Conservation (phyloP, 1,140 invertebrate species). For the Drosophila albomicans region DNA sequence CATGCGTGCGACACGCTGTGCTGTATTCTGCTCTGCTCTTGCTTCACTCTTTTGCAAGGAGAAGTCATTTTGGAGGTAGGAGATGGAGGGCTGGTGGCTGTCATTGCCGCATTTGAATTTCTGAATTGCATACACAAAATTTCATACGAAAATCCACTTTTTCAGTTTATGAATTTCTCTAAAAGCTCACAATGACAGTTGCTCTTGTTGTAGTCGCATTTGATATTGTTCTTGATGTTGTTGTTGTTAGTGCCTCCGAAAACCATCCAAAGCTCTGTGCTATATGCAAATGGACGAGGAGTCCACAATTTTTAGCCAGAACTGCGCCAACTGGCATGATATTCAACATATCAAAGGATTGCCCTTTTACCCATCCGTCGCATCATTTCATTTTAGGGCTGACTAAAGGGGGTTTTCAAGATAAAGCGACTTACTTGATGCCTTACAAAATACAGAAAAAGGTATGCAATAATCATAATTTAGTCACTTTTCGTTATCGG, state of each 20-base stretch:
- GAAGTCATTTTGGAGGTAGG: slow-evolving; percentile 2
- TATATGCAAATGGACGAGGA: slow-evolving; percentile 67
- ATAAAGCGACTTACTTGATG: slow-evolving; percentile 21
- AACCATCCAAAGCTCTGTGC: slow-evolving; percentile 27
- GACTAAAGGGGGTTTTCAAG: slow-evolving; percentile 18
- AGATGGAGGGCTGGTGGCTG: slow-evolving; percentile 41
- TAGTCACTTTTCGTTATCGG: too few species aligned
- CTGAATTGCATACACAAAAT: slow-evolving; percentile 77
- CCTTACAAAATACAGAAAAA: too few species aligned
- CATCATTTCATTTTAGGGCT: not conserved
- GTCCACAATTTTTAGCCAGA: slow-evolving; percentile 61
- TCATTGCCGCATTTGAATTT: slow-evolving; percentile 79
- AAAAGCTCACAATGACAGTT: slow-evolving; percentile 78
- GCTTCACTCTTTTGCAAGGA: not conserved
- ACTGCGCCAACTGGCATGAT: slow-evolving; percentile 75
- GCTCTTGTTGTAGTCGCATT: not conserved
- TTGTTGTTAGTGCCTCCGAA: slow-evolving; percentile 1
- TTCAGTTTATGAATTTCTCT: slow-evolving; percentile 83
- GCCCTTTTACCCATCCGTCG: slow-evolving; percentile 20
- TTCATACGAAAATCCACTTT: slow-evolving; percentile 83
- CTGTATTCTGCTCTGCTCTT: not conserved
- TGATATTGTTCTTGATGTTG: not conserved
- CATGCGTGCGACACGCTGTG: slow-evolving; percentile 80
- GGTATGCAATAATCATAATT: too few species aligned
- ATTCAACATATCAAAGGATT: slow-evolving; percentile 78